Conservation (phyloP, 2,888 invertebrate species). For the Sarcophaga rosellei region DNA sequence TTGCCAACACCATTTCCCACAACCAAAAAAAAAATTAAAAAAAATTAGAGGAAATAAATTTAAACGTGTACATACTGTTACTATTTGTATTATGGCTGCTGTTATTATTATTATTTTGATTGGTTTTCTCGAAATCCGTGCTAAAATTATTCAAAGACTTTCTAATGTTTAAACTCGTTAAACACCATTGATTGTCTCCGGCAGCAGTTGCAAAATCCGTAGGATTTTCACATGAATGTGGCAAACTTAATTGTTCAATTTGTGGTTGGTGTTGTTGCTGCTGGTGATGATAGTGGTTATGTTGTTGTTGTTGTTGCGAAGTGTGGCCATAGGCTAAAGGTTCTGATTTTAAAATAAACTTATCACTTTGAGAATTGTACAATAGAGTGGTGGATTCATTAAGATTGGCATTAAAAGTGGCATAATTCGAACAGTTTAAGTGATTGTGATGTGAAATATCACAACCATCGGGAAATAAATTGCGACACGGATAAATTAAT, state of each 20-base stretch:
- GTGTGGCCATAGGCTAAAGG: conserved; percentile 53
- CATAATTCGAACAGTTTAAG: conserved; percentile 62
- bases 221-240: neutral
- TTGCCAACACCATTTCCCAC: conserved; percentile 4
- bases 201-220: neutral
- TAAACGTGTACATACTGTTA: conserved; percentile 55
- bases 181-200: conserved; percentile 53
- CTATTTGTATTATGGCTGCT: conserved; percentile 13
- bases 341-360: conserved; percentile 64
- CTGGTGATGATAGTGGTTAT: conserved; percentile 37
- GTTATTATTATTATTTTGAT: conserved; percentile 37
- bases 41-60: neutral
- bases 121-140: conserved; percentile 35
- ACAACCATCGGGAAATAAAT: conserved; percentile 77
- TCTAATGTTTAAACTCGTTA: conserved; percentile 30
- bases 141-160: conserved; percentile 54
- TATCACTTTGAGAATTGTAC: conserved; percentile 61
- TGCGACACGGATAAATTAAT: conserved; percentile 77
- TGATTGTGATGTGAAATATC: conserved; percentile 73
- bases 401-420: conserved; percentile 37
- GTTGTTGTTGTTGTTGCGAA: conserved; percentile 2
- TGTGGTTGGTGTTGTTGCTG: conserved; percentile 15
- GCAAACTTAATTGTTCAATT: neutral
- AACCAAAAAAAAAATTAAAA: conserved; percentile 1
- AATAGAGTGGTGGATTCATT: conserved; percentile 55